A percentile compares a stretch with the other conserved stretches of the same genome.
phyloP scores from a whole-genome alignment of 2,113 vertebrate genomes.

The Conger conger region DNA sequence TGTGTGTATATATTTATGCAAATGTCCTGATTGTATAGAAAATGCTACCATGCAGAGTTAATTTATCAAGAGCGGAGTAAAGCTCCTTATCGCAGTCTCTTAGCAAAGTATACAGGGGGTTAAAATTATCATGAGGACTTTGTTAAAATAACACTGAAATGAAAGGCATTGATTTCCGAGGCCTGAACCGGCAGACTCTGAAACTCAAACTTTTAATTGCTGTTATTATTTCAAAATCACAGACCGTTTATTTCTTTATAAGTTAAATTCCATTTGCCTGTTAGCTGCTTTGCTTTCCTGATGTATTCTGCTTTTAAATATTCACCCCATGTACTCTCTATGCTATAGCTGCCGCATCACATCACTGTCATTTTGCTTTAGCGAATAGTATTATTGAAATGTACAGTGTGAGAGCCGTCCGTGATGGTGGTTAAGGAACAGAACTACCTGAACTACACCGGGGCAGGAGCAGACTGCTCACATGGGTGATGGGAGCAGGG shows the following conservation, averaged over 20 bases:
- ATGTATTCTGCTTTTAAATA: background rate
- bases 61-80: conserved; percentile 28
- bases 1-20: conserved; percentile 4
- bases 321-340: background rate
- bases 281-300: background rate
- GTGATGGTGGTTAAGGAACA: no score
- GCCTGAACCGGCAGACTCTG: background rate
- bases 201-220: background rate
- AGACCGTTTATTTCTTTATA: background rate
- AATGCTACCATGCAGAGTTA: background rate
- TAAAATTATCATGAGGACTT: background rate
- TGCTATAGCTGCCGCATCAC: background rate
- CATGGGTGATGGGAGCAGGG: no score
- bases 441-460: no score
- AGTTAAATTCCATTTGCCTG: background rate
- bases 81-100: conserved; percentile 19
- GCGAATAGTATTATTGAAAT: background rate
- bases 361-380: background rate
- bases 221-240: background rate
- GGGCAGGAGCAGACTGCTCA: no score
- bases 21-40: conserved; percentile 18
- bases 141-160: background rate
- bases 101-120: background rate
- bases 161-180: background rate
- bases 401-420: no score